Evolutionary conservation across 2,113 vertebrate genomes (phyloP), one percentile per base, ranked within the genome.

Genomic region (Piaya cayana): DNA sequence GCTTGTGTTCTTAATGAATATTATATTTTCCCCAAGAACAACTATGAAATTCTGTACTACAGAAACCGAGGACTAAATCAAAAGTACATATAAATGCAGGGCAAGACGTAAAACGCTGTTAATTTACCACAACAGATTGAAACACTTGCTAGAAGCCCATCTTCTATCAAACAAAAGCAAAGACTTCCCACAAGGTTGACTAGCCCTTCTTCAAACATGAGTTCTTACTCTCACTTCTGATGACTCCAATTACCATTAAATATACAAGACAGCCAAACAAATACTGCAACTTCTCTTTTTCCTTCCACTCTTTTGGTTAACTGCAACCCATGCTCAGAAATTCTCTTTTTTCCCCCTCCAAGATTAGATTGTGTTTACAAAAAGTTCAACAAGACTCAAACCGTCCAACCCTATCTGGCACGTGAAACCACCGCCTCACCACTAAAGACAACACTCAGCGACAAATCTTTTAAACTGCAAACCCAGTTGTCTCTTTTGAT

Each of bases 111-210:
- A 60, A 58, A 55, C 18, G n/a, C 30, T 52, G 32, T 62, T 43
- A 45, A 67, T 45, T 50, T 56, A 68, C 22, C 0, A 0, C 0
- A 0, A 72, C 19, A 82, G 47, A 65, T 15, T 22, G 42, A 36
- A 70, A 71, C 30, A 59, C 22, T n/a, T 8, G 21, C 34, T 55
- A 39, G 36, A 82, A 45, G 21, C 17, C 42, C 10, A 30, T 32
- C 42, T 59, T 8, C 39, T 22, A 34, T 5, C 27, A 55, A 39
- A 59, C 8, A 69, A 72, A 78, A 23, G 34, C 30, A 82, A 82
- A 67, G 15, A 30, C 25, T 43, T 81, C 15, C 18, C 4, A 43
- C 3, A 32, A 86, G 65, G 16, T 37, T 67, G 27, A 72, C 12
- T 6, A 68, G 11, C 9, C 21, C 22, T 74, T 43, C 58, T 47